Conservation (phyloP, 92 coral and sea anemone species). For the Diadumene lineata region DNA sequence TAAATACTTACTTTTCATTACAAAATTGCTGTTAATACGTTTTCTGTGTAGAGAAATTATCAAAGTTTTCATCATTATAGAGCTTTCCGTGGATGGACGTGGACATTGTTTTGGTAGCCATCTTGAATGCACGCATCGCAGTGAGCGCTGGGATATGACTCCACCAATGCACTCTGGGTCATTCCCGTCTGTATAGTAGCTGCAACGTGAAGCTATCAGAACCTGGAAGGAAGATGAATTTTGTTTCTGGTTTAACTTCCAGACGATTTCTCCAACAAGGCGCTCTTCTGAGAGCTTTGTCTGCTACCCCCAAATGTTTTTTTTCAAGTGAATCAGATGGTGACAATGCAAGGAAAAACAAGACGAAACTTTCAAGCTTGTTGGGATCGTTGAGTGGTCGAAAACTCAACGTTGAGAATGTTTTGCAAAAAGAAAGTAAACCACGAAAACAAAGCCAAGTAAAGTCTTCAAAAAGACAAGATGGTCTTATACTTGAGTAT, state of each 20-base stretch:
- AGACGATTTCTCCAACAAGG: slow-evolving; percentile 6
- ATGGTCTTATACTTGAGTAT: not conserved
- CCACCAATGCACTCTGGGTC: slow-evolving; percentile 46
- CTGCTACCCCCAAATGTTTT: slow-evolving; percentile 2
- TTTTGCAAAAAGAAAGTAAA: not conserved
- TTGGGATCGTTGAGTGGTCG: slow-evolving; percentile 21
- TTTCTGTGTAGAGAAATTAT: not conserved
- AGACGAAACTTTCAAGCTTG: slow-evolving; percentile 8
- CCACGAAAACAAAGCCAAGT: not conserved
- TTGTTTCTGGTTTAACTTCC: slow-evolving; percentile 16
- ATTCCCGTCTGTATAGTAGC: slow-evolving; percentile 83
- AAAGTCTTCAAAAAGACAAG: not conserved
- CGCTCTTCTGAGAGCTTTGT: slow-evolving; percentile 15
- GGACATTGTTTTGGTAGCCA: slow-evolving; percentile 46
- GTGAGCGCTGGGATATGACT: slow-evolving; percentile 48
- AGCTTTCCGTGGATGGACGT: too few relatives aligned
- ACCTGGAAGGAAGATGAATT: slow-evolving; percentile 23
- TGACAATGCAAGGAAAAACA: not conserved
- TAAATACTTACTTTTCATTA: not conserved
- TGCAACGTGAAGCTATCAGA: slow-evolving; percentile 27
- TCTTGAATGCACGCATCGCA: slow-evolving; percentile 37
- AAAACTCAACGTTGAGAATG: slow-evolving; percentile 12
- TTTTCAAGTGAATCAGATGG: slow-evolving; percentile 22
- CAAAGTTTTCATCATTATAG: not conserved
- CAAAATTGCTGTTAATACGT: not conserved